Percentiles rank a stretch among this genome's conserved stretches.
Conservation (phyloP, 64 coral and sea anemone genomes). For the Stylophora pistillata region DNA sequence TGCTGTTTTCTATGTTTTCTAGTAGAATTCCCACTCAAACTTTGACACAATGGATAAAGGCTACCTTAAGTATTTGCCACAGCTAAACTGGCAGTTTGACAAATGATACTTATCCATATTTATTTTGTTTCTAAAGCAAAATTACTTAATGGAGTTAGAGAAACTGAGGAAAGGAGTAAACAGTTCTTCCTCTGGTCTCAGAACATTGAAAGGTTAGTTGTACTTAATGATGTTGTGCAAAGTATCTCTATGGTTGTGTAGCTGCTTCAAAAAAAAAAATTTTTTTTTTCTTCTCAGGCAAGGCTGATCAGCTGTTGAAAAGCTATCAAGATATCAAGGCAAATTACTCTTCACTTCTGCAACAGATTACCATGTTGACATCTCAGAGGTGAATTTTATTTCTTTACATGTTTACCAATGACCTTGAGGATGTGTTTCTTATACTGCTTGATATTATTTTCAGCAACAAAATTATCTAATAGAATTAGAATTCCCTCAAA, state of each 20-base stretch:
- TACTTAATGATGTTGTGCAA: neutral
- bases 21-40: too few relatives aligned
- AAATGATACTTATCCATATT: neutral
- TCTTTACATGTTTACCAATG: too few relatives aligned
- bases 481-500: too few relatives aligned
- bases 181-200: neutral
- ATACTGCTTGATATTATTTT: too few relatives aligned
- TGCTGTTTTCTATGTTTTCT: too few relatives aligned
- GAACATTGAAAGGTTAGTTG: constrained; percentile 3
- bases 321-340: neutral
- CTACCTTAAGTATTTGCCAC: too few relatives aligned
- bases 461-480: too few relatives aligned
- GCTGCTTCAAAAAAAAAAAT: neutral
- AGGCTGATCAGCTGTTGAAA: constrained; percentile 7
- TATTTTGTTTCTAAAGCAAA: neutral
- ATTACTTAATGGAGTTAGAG: constrained; percentile 4
- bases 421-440: too few relatives aligned
- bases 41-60: too few relatives aligned
- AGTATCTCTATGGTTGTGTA: neutral
- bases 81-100: too few relatives aligned
- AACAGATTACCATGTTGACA: neutral
- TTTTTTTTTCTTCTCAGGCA: neutral
- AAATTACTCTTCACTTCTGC: neutral
- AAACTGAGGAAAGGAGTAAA: constrained; percentile 19
- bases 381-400: neutral